A percentile compares a stretch with the other conserved stretches of the same genome.
Conservation (phyloP, 2,113 vertebrate species). For the Cariama cristata region DNA sequence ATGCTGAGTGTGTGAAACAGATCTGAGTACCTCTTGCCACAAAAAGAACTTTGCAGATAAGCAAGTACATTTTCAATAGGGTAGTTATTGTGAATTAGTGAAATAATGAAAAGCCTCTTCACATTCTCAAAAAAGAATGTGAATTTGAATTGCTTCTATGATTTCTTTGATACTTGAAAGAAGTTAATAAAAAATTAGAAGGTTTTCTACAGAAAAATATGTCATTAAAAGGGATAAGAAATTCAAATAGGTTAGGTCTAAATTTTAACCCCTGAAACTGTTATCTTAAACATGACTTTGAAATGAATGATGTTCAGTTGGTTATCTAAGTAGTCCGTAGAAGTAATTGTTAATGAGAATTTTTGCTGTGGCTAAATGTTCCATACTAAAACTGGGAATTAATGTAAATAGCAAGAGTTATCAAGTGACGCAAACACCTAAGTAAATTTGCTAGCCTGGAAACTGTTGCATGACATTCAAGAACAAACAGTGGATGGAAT, state of each 20-base stretch:
- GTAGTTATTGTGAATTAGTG: not conserved
- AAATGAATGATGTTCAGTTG: not conserved
- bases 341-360: not conserved
- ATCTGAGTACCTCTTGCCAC: not conserved
- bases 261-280: not conserved
- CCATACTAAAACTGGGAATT: not conserved
- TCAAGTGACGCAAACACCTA: not conserved
- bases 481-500: not conserved
- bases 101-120: conserved; percentile 42
- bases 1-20: not conserved
- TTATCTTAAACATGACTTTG: not conserved
- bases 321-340: not conserved
- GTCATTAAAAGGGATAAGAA: not conserved
- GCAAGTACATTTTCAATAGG: not conserved
- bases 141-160: not conserved
- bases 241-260: not conserved
- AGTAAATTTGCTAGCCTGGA: not conserved
- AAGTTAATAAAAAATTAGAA: not conserved
- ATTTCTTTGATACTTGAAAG: not conserved
- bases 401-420: not conserved
- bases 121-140: not conserved
- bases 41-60: not conserved
- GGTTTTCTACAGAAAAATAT: not conserved
- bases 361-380: not conserved
- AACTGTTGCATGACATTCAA: not conserved